Conservation (phyloP, 2,113 vertebrate genomes). For the Lagopus leucura region DNA sequence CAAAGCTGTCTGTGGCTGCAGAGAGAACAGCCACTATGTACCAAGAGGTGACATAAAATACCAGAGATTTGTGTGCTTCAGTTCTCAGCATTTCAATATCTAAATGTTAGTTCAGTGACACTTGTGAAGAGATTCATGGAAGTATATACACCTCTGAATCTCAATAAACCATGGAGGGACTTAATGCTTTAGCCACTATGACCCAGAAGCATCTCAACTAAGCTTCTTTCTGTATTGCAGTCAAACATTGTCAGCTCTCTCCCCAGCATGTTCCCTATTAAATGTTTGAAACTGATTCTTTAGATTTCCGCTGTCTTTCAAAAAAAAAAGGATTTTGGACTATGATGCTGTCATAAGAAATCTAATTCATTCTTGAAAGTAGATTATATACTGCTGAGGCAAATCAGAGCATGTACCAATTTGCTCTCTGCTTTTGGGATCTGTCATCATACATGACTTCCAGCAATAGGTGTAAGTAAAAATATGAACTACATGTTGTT, state of each 20-base stretch:
- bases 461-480: neutral
- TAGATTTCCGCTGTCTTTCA: neutral
- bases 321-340: neutral
- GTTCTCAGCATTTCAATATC: neutral
- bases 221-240: neutral
- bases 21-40: neutral
- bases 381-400: neutral
- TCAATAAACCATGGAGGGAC: neutral
- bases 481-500: neutral
- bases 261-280: neutral
- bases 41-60: neutral
- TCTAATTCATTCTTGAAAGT: neutral
- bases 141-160: neutral
- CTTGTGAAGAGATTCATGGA: neutral
- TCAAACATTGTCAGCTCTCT: neutral
- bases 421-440: neutral
- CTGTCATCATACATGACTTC: neutral
- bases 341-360: neutral
- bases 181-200: neutral
- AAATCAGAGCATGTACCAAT: neutral
- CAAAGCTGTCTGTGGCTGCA: neutral
- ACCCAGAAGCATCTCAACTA: neutral
- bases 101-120: conserved; percentile 5
- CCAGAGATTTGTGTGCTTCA: neutral
- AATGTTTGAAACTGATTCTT: neutral